Percentiles rank a stretch among this genome's conserved stretches.
Evolutionary conservation across 2,797 vertebrate species (phyloP).

Genomic region (Neostethus bicornis): DNA sequence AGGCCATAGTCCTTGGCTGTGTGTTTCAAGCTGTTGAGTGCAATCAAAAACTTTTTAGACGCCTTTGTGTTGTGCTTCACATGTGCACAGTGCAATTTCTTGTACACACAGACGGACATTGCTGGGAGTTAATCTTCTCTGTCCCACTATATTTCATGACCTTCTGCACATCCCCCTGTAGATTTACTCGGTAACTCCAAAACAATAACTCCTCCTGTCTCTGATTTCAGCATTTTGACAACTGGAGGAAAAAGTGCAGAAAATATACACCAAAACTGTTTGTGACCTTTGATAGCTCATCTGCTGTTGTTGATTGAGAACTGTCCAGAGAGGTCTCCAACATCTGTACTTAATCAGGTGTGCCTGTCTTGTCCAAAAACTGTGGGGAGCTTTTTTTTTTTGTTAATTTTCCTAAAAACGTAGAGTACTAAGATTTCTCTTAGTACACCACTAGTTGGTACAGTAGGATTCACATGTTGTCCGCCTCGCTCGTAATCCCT

Average conservation of each 20-base stretch:
- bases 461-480: no score
- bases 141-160: constrained; percentile 8
- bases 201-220: constrained; percentile 25
- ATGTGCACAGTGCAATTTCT: not conserved
- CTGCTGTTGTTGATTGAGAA: constrained; percentile 51
- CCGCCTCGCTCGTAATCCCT: no score
- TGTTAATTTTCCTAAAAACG: not conserved
- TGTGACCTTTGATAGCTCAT: constrained; percentile 55
- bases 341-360: constrained; percentile 40
- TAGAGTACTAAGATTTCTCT: no score
- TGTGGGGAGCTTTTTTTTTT: constrained; percentile 23
- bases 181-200: constrained; percentile 30
- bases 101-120: constrained; percentile 11
- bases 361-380: constrained; percentile 32
- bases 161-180: constrained; percentile 29
- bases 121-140: constrained; percentile 1
- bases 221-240: constrained; percentile 30
- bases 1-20: not conserved
- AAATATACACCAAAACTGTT: constrained; percentile 31
- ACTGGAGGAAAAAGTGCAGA: constrained; percentile 34
- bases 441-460: no score
- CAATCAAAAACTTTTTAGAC: constrained; percentile 1
- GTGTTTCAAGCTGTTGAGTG: not conserved
- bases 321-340: constrained; percentile 55
- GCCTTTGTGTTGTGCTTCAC: not conserved